Conservation (phyloP, 2,113 vertebrate species). For the Psophia crepitans region DNA sequence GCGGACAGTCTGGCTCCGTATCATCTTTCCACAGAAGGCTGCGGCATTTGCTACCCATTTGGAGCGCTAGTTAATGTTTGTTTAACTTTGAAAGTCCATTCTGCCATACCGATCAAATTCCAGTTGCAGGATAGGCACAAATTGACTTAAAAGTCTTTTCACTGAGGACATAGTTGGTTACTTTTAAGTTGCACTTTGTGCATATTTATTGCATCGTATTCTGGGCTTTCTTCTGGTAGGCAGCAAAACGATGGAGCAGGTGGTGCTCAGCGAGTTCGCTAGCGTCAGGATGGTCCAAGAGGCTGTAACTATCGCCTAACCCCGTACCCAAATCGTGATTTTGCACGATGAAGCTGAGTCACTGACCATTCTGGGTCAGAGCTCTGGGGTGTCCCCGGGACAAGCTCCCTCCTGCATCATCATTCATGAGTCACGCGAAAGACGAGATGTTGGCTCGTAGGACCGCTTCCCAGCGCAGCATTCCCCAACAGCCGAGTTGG, state of each 20-base stretch:
- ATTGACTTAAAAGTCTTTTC: background rate
- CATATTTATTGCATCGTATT: background rate
- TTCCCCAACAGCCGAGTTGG: conserved; percentile 26
- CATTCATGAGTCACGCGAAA: background rate
- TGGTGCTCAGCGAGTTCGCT: background rate
- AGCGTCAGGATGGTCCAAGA: background rate
- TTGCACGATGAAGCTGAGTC: background rate
- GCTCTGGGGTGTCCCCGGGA: background rate
- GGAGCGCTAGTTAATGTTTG: background rate
- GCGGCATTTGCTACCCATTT: conserved; percentile 27
- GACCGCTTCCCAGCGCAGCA: background rate
- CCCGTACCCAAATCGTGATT: background rate
- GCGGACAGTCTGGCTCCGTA: background rate
- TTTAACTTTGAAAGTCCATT: background rate
- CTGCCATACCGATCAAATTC: background rate
- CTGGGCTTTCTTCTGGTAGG: background rate
- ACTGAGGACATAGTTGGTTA: background rate
- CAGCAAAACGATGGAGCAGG: background rate
- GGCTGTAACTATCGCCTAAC: background rate
- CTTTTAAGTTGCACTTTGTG: background rate
- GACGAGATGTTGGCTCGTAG: background rate
- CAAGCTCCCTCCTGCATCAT: background rate
- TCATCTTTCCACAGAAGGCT: background rate
- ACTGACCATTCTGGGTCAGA: background rate
- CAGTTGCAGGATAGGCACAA: background rate